Conservation (phyloP, 2,888 invertebrate genomes). For the Hyposoter dolosus region DNA sequence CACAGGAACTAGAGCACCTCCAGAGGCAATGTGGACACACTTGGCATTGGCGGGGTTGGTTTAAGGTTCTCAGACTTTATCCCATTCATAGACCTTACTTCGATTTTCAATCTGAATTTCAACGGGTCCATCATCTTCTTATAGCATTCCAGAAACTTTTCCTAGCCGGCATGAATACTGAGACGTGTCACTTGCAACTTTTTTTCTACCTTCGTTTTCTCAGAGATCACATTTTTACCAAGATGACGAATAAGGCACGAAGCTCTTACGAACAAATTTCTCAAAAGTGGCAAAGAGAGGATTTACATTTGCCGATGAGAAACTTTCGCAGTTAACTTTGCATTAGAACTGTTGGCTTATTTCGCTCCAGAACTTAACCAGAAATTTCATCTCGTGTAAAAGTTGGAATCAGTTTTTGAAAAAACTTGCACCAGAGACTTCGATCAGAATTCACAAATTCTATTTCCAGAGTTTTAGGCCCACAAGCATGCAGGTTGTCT, state of each 20-base stretch:
- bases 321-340: too few relatives aligned
- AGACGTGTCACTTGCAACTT: slow-evolving; percentile 7
- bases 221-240: not conserved
- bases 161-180: not conserved
- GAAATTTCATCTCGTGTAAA: too few relatives aligned
- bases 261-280: too few relatives aligned
- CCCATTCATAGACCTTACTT: slow-evolving; percentile 36
- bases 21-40: slow-evolving; percentile 39
- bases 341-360: too few relatives aligned
- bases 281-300: too few relatives aligned
- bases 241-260: not conserved
- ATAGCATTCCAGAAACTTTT: slow-evolving; percentile 13
- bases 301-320: too few relatives aligned
- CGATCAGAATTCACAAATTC: too few relatives aligned
- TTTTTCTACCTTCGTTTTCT: slow-evolving; percentile 2
- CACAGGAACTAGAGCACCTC: slow-evolving; percentile 18
- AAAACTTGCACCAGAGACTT: too few relatives aligned
- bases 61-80: slow-evolving; percentile 37
- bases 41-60: slow-evolving; percentile 23
- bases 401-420: too few relatives aligned
- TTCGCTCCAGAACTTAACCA: too few relatives aligned
- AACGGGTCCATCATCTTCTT: slow-evolving; percentile 38
- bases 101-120: slow-evolving; percentile 56
- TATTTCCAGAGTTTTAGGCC: too few relatives aligned
- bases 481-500: too few relatives aligned